Evolutionary conservation across 2,797 vertebrate species (phyloP).

Genomic region (Danio albolineatus): DNA sequence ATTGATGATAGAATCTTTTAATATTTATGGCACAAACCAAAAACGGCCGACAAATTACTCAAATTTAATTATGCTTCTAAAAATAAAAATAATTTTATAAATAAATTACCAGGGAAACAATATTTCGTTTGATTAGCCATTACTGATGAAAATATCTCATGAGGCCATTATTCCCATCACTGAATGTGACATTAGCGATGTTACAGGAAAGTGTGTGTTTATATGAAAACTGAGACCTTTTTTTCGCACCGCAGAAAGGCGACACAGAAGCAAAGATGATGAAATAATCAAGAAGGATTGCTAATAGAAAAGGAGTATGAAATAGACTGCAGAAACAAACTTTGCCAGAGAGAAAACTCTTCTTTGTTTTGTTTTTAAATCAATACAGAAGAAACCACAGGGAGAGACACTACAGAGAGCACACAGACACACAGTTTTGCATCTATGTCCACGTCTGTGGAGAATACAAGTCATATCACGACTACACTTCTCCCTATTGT

Average conservation of each 20-base stretch:
- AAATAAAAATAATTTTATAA: too few relatives aligned
- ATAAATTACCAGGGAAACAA: too few relatives aligned
- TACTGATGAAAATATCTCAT: too few relatives aligned
- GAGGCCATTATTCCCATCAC: too few relatives aligned
- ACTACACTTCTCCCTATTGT: constrained; percentile 41
- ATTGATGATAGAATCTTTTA: too few relatives aligned
- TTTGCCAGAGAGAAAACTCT: constrained; percentile 46
- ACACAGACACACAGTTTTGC: neutral
- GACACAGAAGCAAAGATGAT: constrained; percentile 28
- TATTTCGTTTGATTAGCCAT: too few relatives aligned
- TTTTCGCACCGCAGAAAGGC: constrained; percentile 7
- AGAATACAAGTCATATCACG: constrained; percentile 8
- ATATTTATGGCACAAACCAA: too few relatives aligned
- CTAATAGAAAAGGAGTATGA: neutral
- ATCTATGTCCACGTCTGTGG: neutral
- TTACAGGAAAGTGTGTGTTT: neutral
- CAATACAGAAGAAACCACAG: constrained; percentile 47
- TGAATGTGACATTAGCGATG: neutral
- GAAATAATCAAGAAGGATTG: constrained; percentile 1
- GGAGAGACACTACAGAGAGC: constrained; percentile 12
- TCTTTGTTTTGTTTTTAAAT: neutral
- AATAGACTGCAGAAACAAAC: constrained; percentile 22
- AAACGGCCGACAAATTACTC: too few relatives aligned
- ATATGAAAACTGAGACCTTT: constrained; percentile 16
- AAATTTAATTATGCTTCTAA: too few relatives aligned